Conservation (phyloP, 2,113 vertebrate genomes). For the Mus spicilegus region DNA sequence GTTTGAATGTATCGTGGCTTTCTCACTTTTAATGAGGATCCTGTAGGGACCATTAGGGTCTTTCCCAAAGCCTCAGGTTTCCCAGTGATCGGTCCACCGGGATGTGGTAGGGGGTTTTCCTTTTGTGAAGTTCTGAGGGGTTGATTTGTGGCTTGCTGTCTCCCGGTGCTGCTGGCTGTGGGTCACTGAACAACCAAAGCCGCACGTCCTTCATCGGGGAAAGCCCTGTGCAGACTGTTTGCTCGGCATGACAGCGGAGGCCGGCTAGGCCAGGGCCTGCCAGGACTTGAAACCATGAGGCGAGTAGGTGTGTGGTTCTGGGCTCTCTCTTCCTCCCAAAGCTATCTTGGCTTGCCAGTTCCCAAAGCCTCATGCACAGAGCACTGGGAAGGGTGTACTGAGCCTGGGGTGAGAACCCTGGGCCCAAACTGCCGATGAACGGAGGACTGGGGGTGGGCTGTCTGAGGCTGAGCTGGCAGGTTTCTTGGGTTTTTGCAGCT, state of each 20-base stretch:
- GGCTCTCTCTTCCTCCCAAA: slow-evolving; percentile 44
- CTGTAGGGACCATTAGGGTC: neutral
- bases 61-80: neutral
- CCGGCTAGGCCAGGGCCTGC: slow-evolving; percentile 73
- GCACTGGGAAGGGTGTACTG: neutral
- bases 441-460: neutral
- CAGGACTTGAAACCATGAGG: slow-evolving; percentile 70
- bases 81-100: neutral
- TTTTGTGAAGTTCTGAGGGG: neutral
- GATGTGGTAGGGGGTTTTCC: neutral
- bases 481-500: slow-evolving; percentile 35
- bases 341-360: neutral
- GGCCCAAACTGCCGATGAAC: slow-evolving; percentile 28
- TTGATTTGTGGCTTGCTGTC: neutral
- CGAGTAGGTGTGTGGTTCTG: slow-evolving; percentile 61
- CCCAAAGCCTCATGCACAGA: neutral
- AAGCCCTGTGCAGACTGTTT: slow-evolving; percentile 59
- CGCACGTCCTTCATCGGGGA: slow-evolving; percentile 37
- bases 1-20: slow-evolving; percentile 1
- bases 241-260: slow-evolving; percentile 67
- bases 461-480: slow-evolving; percentile 10
- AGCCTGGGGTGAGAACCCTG: slow-evolving; percentile 62
- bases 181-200: slow-evolving; percentile 41
- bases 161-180: neutral
- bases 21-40: neutral